A percentile compares a stretch with the other conserved stretches of the same genome.
Evolutionary conservation across 2,888 invertebrate genomes (phyloP).

Genomic region (Drosophila affinis): DNA sequence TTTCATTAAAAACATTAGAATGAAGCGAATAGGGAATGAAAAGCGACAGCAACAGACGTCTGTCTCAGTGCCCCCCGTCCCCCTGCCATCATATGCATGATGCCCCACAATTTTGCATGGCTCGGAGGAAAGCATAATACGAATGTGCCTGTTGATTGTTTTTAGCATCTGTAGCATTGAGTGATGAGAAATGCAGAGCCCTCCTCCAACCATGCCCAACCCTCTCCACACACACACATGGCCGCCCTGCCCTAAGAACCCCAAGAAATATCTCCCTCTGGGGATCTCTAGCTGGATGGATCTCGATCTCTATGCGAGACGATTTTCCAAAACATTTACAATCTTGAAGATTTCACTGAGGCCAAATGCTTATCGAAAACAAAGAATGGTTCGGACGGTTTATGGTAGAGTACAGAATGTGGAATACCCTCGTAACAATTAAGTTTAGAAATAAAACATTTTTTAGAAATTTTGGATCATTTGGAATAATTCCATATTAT

Average conservation of each 20-base stretch:
- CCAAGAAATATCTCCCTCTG: constrained; percentile 10
- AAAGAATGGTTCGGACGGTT: neutral
- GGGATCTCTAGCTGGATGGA: constrained; percentile 19
- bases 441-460: rapidly evolving
- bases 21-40: constrained; percentile 47
- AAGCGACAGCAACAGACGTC: constrained; percentile 52
- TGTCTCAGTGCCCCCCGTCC: neutral
- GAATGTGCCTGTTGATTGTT: constrained; percentile 68
- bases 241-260: constrained; percentile 26
- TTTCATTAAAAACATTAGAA: constrained; percentile 83
- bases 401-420: neutral
- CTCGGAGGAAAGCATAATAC: constrained; percentile 39
- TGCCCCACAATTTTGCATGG: constrained; percentile 58
- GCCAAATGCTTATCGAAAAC: constrained; percentile 54
- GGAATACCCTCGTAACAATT: neutral
- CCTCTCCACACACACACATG: constrained; percentile 31
- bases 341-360: constrained; percentile 42
- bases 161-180: constrained; percentile 69
- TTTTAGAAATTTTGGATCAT: neutral
- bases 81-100: neutral
- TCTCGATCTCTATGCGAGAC: constrained; percentile 46
- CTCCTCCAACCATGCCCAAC: neutral
- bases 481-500: neutral
- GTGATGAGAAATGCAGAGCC: constrained; percentile 59
- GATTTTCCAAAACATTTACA: constrained; percentile 67